These are phyloP conservation scores for Scaptodrosophila lebanonensis DNA, from an alignment of 1,140 invertebrate genomes.

Conservation along the genomic window DNA sequence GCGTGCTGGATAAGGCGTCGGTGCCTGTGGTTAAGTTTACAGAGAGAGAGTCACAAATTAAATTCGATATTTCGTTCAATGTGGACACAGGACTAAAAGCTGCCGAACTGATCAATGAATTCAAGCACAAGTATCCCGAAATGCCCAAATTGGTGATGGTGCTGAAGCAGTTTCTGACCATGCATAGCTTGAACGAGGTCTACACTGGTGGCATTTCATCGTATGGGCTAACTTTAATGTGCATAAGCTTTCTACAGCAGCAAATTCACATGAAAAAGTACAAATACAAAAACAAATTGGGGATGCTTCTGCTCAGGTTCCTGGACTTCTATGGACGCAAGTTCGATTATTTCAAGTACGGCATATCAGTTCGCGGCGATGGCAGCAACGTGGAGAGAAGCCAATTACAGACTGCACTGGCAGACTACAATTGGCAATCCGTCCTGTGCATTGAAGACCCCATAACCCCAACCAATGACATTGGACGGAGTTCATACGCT, in stretches of 20 bases:
- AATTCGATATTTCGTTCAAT: conserved; percentile 55
- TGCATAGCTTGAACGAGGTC: conserved; percentile 45
- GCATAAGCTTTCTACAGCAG: conserved; percentile 46
- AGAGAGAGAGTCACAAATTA: conserved; percentile 38
- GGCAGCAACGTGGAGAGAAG: conserved; percentile 37
- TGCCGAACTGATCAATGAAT: conserved; percentile 39
- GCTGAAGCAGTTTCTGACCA: conserved; percentile 42
- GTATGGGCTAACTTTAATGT: conserved; percentile 48
- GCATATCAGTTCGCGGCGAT: conserved; percentile 29
- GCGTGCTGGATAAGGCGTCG: conserved; percentile 46
- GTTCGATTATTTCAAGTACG: conserved; percentile 49
- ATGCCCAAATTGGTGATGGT: conserved; percentile 52
- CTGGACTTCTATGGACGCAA: conserved; percentile 55
- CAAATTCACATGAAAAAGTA: conserved; percentile 12
- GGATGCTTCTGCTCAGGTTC: conserved; percentile 43
- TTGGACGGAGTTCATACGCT: conserved; percentile 48
- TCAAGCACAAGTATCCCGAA: conserved; percentile 38
- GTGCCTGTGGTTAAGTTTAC: conserved; percentile 56
- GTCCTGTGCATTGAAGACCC: conserved; percentile 54
- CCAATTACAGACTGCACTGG: conserved; percentile 11
- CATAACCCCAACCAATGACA: conserved; percentile 50
- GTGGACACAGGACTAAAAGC: conserved; percentile 40
- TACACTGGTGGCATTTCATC: conserved; percentile 52
- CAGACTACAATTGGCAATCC: conserved; percentile 32
- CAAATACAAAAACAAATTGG: conserved; percentile 36